Evolutionary conservation across 2,797 vertebrate species (phyloP).

Genomic region (Chrosomus eos): DNA sequence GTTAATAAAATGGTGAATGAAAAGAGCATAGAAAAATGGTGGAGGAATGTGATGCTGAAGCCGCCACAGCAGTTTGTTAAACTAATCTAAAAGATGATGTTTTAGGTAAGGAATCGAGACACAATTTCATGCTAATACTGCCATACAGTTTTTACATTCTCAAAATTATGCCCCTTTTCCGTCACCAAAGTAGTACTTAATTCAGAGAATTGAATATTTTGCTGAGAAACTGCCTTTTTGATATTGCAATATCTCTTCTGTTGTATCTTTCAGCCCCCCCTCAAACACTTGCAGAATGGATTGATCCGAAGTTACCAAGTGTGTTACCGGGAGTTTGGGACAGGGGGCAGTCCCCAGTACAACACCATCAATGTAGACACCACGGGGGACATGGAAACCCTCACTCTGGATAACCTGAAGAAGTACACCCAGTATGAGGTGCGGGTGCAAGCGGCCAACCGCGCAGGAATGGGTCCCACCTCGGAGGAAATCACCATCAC

Average conservation of each 20-base stretch:
- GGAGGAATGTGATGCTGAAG: not conserved
- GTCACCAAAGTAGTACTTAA: not conserved
- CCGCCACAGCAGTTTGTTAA: not conserved
- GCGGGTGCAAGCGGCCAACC: slow-evolving; percentile 96
- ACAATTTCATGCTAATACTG: not conserved
- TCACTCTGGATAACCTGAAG: slow-evolving; percentile 93
- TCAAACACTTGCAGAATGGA: slow-evolving; percentile 94
- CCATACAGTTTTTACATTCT: not conserved
- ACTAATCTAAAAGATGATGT: not conserved
- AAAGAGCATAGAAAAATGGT: not conserved
- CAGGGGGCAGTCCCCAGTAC: slow-evolving; percentile 94
- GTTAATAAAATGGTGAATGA: not conserved
- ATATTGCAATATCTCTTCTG: not conserved
- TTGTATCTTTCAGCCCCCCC: slow-evolving; percentile 82
- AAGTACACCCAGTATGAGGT: slow-evolving; percentile 99
- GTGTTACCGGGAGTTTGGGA: slow-evolving; percentile 96
- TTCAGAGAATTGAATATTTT: not conserved
- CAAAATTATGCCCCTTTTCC: not conserved
- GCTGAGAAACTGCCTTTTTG: not conserved
- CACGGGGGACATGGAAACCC: slow-evolving; percentile 91
- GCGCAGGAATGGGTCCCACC: slow-evolving; percentile 95
- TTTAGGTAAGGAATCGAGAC: not conserved
- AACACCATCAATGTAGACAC: slow-evolving; percentile 96
- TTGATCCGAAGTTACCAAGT: slow-evolving; percentile 98
- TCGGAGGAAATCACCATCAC: slow-evolving; percentile 97